Base-by-base conservation (phyloP, 2,888 invertebrate species). In the Gandaritis pyraliata region DNA sequence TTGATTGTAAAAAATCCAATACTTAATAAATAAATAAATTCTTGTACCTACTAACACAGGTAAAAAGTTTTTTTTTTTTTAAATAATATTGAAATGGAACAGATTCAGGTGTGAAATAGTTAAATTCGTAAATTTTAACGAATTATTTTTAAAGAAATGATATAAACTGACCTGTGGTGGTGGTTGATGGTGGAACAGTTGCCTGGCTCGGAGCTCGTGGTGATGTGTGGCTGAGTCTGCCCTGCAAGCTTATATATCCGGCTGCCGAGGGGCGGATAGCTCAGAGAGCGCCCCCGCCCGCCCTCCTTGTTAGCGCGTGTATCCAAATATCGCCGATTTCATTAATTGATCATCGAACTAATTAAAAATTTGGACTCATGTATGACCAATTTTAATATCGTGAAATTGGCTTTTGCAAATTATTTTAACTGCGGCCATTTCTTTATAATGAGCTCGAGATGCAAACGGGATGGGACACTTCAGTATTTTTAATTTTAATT, bases 221-320 rank as follows among this genome's bases (percentile, higher is more conserved):
- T 81, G 85, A 76, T 84, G 78, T 88, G 87, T 75, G 81, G 81
- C 70, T 68, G 74, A 66, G 71, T 72, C 66, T 71, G 71, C 66
- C 62, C 69, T 61, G 71, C 72, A 69, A 62, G 79, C 83, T 86
- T 89, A 80, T 90, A 89, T 89, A 89, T 80, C 71, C 72, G 65
- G 76, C 76, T 56, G 16, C 15, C 54, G 74, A 64, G 68, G 66
- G 72, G 72, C 68, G 69, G 72, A 30, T 13, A 30, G 33, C 64
- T n/a, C 67, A 33, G 33, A 33, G 10, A 6, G 33, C 33, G 74
- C 71, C 69, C 74, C 76, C 73, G 76, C 56, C 60, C 66, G 61
- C 68, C 62, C 62, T 46, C 47, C 66, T 61, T 47, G 61, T 61
- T 61, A 62, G 50, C 13, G 50, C 43, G 50, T 61, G 59, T 53